A percentile compares a stretch with the other conserved stretches of the same genome.
Evolutionary conservation across 2,797 vertebrate genomes (phyloP).

Genomic region (Urocyon cinereoargenteus): DNA sequence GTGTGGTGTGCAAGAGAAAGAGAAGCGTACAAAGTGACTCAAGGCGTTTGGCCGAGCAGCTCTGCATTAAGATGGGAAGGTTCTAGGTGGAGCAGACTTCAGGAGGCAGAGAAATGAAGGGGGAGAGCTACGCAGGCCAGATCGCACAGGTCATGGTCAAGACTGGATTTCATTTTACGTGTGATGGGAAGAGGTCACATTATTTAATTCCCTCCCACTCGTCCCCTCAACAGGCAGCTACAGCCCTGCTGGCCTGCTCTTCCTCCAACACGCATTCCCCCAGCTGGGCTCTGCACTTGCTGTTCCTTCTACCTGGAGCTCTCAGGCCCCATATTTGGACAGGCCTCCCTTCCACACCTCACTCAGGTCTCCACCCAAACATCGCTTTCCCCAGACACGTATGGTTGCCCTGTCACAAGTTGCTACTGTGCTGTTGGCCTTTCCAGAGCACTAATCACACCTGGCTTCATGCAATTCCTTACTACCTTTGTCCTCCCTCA

Average conservation of each 20-base stretch:
- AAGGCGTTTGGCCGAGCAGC: not conserved
- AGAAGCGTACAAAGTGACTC: not conserved
- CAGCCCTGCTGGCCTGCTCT: rapidly evolving
- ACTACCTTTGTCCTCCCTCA: not conserved
- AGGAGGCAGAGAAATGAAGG: not conserved
- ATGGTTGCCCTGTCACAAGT: not conserved
- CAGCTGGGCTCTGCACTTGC: rapidly evolving
- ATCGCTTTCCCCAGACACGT: not conserved
- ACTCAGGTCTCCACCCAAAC: not conserved
- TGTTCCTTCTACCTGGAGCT: not conserved
- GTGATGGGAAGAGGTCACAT: too few species aligned
- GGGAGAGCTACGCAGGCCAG: too few species aligned
- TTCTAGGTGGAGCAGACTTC: not conserved
- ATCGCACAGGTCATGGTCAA: too few species aligned
- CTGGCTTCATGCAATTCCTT: not conserved
- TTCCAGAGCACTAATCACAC: too few species aligned
- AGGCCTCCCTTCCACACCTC: rapidly evolving
- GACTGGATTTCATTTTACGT: too few species aligned
- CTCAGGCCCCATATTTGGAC: not conserved
- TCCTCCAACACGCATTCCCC: not conserved
- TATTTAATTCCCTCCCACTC: too few species aligned
- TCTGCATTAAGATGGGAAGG: not conserved
- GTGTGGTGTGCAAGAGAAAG: not conserved
- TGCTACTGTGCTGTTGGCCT: not conserved
- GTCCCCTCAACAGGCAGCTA: not conserved